Percentiles rank a stretch among this genome's conserved stretches.
phyloP scores from a whole-genome alignment of 2,797 vertebrate genomes.

The Cossypha dichroa region DNA sequence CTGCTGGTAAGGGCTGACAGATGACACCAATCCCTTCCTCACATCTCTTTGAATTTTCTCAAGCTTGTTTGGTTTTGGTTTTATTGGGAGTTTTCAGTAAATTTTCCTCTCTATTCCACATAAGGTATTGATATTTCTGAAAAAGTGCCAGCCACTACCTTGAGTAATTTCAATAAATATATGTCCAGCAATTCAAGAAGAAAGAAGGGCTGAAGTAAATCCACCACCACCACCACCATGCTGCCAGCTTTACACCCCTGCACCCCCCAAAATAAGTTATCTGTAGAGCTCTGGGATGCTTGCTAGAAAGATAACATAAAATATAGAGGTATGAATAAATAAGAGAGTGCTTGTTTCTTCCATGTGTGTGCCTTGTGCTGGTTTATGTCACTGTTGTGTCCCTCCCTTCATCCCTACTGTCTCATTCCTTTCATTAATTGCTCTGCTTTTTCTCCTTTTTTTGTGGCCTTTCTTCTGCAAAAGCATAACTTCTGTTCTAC shows the following conservation, averaged over 20 bases:
- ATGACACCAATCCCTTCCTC: neutral
- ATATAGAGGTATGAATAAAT: conserved; percentile 7
- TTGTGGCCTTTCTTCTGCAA: neutral
- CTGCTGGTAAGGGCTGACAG: neutral
- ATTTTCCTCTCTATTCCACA: neutral
- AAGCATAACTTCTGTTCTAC: neutral
- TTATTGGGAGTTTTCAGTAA: neutral
- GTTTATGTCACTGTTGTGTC: conserved; percentile 4
- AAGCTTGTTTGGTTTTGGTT: neutral
- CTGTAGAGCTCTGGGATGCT: neutral
- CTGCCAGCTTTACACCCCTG: neutral
- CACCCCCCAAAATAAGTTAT: neutral
- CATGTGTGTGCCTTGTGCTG: neutral
- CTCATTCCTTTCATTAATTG: conserved; percentile 42
- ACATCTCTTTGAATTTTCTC: neutral
- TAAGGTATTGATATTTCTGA: neutral
- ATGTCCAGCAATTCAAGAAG: neutral
- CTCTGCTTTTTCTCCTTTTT: neutral
- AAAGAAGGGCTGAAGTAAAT: neutral
- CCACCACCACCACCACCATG: neutral
- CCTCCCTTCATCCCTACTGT: neutral
- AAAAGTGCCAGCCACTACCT: neutral
- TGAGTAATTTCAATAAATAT: neutral
- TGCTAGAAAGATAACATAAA: neutral
- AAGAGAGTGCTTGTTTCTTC: neutral